phyloP scores from a whole-genome alignment of 2,888 invertebrate genomes.

The Halocaridina rubra region DNA sequence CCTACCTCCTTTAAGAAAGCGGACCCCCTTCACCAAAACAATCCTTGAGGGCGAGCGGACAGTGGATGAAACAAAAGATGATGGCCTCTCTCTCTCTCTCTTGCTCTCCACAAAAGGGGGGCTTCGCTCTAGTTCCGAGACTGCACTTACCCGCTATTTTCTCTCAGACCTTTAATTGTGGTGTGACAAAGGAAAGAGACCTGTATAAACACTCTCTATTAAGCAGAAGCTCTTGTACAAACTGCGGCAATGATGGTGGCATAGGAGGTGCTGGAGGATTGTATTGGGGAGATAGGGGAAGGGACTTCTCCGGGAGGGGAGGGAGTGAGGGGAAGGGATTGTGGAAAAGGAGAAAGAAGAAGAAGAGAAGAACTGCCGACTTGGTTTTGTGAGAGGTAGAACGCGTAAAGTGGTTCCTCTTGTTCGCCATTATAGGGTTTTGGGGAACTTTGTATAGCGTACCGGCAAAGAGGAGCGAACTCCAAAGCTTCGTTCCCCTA shows the following conservation, averaged over 20 bases:
- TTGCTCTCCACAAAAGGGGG: conserved; percentile 3
- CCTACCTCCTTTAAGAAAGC: not conserved
- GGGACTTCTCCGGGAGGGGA: not conserved
- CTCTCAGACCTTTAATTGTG: conserved; percentile 51
- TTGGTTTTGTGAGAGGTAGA: not conserved
- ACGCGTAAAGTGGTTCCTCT: not conserved
- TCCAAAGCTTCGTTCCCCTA: not conserved
- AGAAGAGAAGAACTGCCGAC: not conserved
- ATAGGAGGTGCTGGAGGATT: not conserved
- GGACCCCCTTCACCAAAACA: not conserved
- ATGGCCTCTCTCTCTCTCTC: conserved; percentile 4
- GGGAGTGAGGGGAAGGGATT: not conserved
- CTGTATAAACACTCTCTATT: conserved; percentile 51
- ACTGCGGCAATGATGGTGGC: conserved; percentile 3
- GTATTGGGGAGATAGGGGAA: not conserved
- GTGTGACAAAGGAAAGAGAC: conserved; percentile 39
- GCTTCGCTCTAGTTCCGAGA: conserved; percentile 37
- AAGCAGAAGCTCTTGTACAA: conserved; percentile 48
- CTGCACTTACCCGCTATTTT: conserved; percentile 50
- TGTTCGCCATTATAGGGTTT: not conserved
- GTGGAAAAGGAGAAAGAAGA: not conserved
- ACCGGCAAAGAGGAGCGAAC: not conserved
- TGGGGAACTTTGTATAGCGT: not conserved
- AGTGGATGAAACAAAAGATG: conserved; percentile 28
- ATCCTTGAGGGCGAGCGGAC: not conserved